Base-by-base conservation (phyloP, 2,797 vertebrate species). In the Acanthurus leucopareius region DNA sequence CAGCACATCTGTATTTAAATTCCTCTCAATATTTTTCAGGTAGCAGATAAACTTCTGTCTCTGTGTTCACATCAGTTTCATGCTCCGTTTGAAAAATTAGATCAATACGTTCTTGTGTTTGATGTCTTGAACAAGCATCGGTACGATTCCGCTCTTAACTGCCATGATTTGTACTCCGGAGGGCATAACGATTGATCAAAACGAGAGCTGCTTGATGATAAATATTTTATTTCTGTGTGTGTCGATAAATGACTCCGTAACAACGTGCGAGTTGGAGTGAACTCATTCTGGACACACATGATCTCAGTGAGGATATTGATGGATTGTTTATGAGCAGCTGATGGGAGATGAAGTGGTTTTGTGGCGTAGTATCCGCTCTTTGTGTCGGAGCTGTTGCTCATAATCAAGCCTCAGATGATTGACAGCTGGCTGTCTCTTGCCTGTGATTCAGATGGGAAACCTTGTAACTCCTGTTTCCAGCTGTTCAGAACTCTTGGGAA, bases 321-420 rank as follows among this genome's bases (percentile, higher is more conserved):
- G 77, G 77, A 75, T 75, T 83, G 86, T 85, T 91, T 92, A 91
- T 82, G 87, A 82, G 75, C 75, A 19, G 79, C 84, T 90, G 87
- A 90, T 88, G 75, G 80, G 78, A 75, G 85, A 85, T 86, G 86
- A 90, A 88, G 87, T 88, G 89, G 83, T 79, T 89, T 88, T 79
- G 80, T 65, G 85, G 82, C 15, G 61, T 4, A 56, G 62, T 79
- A 81, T 88, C 85, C 71, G 73, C 71, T 78, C 49, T 44, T 48
- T 69, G 42, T 64, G 85, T 84, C 32, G 4, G 77, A 79, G 75
- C 77, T 49, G 75, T 75, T 49, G 61, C 68, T 80, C 73, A 54
- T 88, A 74, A 91, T 90, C 76, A 86, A 77, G 22, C 58, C 47
- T 77, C 53, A 52, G 59, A 45, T 92, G 85, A 91, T 53, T 91